These are phyloP conservation scores for Sylvilagus bachmani DNA, from an alignment of 2,113 vertebrate species.

Conservation along the genomic window DNA sequence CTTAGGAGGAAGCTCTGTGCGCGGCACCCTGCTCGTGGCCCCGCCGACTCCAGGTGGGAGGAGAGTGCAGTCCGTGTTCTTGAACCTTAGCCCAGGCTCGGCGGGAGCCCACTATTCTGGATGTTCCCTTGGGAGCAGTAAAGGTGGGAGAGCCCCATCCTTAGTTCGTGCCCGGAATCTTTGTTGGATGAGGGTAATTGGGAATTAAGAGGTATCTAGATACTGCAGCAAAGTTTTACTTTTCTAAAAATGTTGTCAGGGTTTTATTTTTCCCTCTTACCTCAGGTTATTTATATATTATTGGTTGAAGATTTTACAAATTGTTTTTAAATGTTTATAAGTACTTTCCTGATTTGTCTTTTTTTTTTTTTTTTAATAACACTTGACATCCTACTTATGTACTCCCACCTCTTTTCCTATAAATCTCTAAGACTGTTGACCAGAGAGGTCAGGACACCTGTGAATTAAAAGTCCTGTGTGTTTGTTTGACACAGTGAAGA, in stretches of 20 bases:
- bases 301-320: conserved; percentile 81
- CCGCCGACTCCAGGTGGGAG: background rate
- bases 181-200: background rate
- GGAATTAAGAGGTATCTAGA: conserved; percentile 80
- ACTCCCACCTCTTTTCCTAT: conserved; percentile 41
- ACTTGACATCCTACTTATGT: conserved; percentile 84
- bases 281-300: conserved; percentile 89
- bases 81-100: background rate
- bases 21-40: background rate
- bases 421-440: conserved; percentile 39
- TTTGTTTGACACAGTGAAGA: background rate
- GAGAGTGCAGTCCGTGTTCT: background rate
- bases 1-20: background rate
- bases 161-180: background rate
- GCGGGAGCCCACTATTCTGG: background rate
- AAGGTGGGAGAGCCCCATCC: background rate
- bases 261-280: conserved; percentile 81
- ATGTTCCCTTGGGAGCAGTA: background rate
- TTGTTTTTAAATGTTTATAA: conserved; percentile 85
- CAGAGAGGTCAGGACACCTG: conserved; percentile 36
- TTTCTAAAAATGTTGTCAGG: conserved; percentile 85
- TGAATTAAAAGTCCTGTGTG: background rate
- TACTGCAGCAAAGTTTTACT: conserved; percentile 87
- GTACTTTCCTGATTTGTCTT: conserved; percentile 69
- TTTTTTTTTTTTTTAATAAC: conserved; percentile 8